phyloP scores from a whole-genome alignment of 1,140 invertebrate genomes.

The Arctopsyche grandis region DNA sequence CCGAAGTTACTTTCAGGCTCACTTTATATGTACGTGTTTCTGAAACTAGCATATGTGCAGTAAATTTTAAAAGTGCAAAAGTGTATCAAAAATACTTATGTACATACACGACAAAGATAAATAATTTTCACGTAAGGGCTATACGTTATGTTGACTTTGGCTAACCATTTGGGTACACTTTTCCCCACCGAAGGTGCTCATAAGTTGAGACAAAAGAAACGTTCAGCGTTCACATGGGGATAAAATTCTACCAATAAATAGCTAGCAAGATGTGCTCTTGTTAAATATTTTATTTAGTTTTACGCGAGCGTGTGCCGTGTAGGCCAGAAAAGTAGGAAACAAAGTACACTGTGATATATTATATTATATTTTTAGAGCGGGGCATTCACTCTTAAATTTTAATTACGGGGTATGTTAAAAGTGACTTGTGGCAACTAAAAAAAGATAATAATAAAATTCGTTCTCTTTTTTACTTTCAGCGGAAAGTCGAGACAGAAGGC shows the following conservation, averaged over 20 bases:
- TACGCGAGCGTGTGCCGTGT: too few species aligned
- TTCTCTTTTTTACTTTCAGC: constrained; percentile 44
- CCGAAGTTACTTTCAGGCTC: neutral
- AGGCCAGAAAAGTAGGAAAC: too few species aligned
- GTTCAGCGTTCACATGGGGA: neutral
- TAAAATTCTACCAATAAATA: constrained; percentile 1
- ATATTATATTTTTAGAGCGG: too few species aligned
- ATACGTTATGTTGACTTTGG: constrained; percentile 9
- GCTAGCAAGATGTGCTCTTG: too few species aligned
- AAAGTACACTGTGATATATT: too few species aligned
- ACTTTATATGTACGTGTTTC: neutral
- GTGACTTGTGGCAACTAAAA: neutral
- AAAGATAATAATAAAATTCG: neutral
- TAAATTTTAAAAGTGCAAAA: too few species aligned
- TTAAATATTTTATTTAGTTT: too few species aligned
- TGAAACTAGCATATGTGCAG: too few species aligned
- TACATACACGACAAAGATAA: too few species aligned
- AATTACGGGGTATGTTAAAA: too few species aligned
- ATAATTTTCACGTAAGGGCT: neutral
- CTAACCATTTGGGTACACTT: constrained; percentile 16
- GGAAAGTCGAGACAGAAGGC: constrained; percentile 69
- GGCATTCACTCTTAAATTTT: too few species aligned
- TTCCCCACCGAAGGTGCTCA: neutral
- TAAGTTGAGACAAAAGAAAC: neutral
- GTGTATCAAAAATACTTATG: too few species aligned